Base-by-base conservation (phyloP, 2,113 vertebrate genomes). In the Prunella himalayana region DNA sequence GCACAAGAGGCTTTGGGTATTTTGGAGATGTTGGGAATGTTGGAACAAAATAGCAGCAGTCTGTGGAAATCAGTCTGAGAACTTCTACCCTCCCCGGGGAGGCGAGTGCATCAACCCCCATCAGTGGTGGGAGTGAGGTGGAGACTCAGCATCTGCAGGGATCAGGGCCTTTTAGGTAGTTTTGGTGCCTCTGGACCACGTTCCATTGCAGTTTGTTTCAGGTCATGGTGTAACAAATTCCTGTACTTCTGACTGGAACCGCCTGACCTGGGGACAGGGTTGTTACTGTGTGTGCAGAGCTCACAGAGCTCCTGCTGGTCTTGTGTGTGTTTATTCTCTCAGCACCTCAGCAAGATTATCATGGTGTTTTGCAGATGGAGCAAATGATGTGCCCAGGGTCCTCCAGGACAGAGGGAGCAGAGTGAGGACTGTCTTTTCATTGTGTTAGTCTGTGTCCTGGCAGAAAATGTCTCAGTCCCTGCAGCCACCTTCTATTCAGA, bases 1-100 rank as follows among this genome's bases (percentile, higher is more conserved):
- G 90, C 95, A 95, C 93, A 96, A 97, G 91, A 93, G 82, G 90
- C 84, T 93, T 92, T 66, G 97, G 90, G 92, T 96, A 95, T 97
- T 97, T 95, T 96, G 90, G 92, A 92, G 96, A 95, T 93, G 88
- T 69, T 95, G 94, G 72, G 93, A 97, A 97, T 91, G 88, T 91
- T 86, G 88, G 93, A 97, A 95, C 76, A 37, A 79, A 96, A 79
- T 44, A 91, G 66, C 88, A 72, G 73, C 75, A 63, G 71, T 86
- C 94, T 96, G 92, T 95, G 93, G 94, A 97, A 97, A 97, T 94
- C 90, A 72, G 90, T 83, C 94, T 88, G 89, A 96, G 90, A 92
- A 75, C 81, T 83, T 85, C 72, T 56, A 15, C 64, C 73, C 65
- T 50, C 63, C 79, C 53, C 0, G 1, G 80, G 94, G 82, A 95